Evolutionary conservation across 92 coral and sea anemone genomes (phyloP), one percentile per base, ranked within the genome.

Genomic region (Parazoanthus darwini): DNA sequence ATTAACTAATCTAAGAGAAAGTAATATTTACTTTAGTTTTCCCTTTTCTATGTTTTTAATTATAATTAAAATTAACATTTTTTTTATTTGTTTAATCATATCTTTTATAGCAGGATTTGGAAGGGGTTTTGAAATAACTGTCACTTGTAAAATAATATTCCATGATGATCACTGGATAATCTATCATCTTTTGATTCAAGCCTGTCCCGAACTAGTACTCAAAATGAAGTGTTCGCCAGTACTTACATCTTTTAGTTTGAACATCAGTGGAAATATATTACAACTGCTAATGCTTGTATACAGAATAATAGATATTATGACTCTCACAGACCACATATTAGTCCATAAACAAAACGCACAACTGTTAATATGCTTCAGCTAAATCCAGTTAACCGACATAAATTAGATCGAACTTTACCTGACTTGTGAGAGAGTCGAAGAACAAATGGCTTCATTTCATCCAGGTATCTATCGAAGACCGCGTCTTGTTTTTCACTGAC

Each of bases 401-500:
- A 3, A 46, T 9, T 5, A 46, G 8, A 46, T 9, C 8, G 51
- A 39, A 39, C 42, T 39, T 39, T 92, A 95, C 99, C 99, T 84
- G 98, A 80, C 89, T 97, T 97, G 73, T 94, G 96, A 29, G 97
- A 86, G 58, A 97, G 94, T 22, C 98, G 95, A 73, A 97, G 93
- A 13, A 97, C 99, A 77, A 70, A 95, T 1, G 98, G 98, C 65
- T 95, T 97, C 99, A 97, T 97, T 39, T 94, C 93, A 58, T 96
- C 98, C 80, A 97, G 74, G 77, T 91, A 97, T 29, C 92, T 93
- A 91, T 97, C 96, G 71, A 97, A 92, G 89, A 89, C 92, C 39
- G 90, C 97, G 81, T 97, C 99, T 63, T 95, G 98, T 91, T 92
- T 93, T 85, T 94, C 99, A 83, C 90, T 89, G 56, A 94, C 84